Base-by-base conservation (phyloP, 2,888 invertebrate genomes). In the Elmis aenea region DNA sequence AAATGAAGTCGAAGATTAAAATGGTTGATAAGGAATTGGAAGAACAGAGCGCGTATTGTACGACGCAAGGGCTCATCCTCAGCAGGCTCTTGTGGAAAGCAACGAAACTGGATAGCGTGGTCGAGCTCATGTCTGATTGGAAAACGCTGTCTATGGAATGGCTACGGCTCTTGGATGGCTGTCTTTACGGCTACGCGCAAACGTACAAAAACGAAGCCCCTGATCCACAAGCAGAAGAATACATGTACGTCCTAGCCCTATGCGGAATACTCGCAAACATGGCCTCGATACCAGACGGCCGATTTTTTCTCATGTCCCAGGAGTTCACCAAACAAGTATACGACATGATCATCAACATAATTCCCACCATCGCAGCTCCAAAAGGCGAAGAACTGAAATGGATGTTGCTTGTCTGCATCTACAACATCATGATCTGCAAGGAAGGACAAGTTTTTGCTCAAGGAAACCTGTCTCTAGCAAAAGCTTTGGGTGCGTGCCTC, bases 41-140 rank as follows among this genome's bases (percentile, higher is more conserved):
- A 14, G 8, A 8, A 5, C 42, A 42, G 25, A 42, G 33, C 23
- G 13, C 25, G 16, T 30, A 22, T 22, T 37, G 42, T 16, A 33
- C 37, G 1, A 22, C 28, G 2, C 42, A 42, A 26, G 42, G 42
- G 3, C 18, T 30, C 5, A 14, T 30, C 3, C 13, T 37, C 8
- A 30, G 42, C 11, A 42, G 33, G 30, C 29, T 42, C 11, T 20
- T 42, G 4, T 42, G 42, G 42, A 42, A 42, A 10, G 18, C 22
- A 5, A 33, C 29, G 10, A 26, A 38, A 9, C 15, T 6, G 2
- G 22, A 33, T 33, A 6, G 13, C 1, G 11, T 33, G 8, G 23
- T 42, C n/a, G 38, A 42, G 10, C 4, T n/a, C 11, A 29, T 42
- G n/a, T n/a, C n/a, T n/a, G n/a, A n/a, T n/a, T n/a, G 38, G 3